Evolutionary conservation across 2,797 vertebrate species (phyloP).

Genomic region (Chaenodraco wilsoni): DNA sequence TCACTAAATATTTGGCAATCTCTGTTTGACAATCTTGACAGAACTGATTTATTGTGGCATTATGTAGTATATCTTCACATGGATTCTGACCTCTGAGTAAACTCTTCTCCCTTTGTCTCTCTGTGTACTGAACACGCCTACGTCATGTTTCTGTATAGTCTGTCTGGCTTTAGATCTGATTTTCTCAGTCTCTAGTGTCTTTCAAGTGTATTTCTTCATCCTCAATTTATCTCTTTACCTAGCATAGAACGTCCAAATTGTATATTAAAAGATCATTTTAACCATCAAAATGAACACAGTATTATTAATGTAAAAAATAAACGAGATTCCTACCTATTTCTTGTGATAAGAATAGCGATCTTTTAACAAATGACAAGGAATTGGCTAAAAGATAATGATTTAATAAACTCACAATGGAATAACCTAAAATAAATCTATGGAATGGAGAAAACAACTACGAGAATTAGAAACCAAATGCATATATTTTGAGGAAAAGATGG

Average conservation of each 20-base stretch:
- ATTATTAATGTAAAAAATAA: no score
- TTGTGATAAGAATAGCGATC: no score
- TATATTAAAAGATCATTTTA: neutral
- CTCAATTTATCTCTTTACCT: neutral
- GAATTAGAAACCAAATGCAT: no score
- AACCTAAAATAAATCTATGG: no score
- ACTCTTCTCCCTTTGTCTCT: conserved; percentile 20
- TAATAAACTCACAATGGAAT: no score
- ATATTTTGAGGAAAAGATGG: no score
- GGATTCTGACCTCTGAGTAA: conserved; percentile 26
- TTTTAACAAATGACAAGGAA: no score
- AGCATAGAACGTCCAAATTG: neutral
- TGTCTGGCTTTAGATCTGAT: neutral
- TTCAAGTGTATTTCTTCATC: neutral
- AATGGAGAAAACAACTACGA: no score
- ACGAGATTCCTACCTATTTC: no score
- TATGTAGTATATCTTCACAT: conserved; percentile 16
- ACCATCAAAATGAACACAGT: no score
- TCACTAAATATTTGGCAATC: neutral
- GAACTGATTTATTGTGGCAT: conserved; percentile 11
- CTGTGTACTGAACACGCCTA: neutral
- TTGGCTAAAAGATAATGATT: no score
- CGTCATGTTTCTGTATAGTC: neutral
- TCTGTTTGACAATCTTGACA: conserved; percentile 29
- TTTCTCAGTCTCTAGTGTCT: neutral